A percentile compares a stretch with the other conserved stretches of the same genome.
Conservation (phyloP, 2,888 invertebrate species). For the Drosophila fungiperda region DNA sequence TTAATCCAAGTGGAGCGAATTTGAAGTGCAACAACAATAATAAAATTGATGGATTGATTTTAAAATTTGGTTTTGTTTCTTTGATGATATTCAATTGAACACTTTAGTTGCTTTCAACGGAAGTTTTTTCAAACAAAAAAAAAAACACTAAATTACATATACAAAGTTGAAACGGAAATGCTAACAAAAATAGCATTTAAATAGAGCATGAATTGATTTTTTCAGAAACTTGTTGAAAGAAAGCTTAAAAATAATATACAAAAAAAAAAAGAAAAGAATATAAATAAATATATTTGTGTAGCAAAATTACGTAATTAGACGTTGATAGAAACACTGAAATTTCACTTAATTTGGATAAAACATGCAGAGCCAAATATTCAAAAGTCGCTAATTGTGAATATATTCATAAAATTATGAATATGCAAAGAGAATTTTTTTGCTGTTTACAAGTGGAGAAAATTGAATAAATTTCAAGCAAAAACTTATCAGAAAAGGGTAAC, state of each 20-base stretch:
- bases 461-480: not conserved
- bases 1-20: not conserved
- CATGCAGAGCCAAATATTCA: conserved; percentile 23
- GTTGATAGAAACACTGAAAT: conserved; percentile 16
- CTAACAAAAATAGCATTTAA: conserved; percentile 47
- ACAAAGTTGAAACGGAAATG: conserved; percentile 32
- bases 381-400: conserved; percentile 19
- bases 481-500: not conserved
- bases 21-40: not conserved
- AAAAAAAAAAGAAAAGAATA: conserved; percentile 10
- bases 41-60: not conserved
- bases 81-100: conserved; percentile 6
- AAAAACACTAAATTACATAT: conserved; percentile 1
- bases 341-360: conserved; percentile 38
- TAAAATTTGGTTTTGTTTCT: not conserved
- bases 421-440: conserved; percentile 1
- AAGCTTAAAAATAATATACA: not conserved
- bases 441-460: conserved; percentile 17
- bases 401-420: conserved; percentile 7
- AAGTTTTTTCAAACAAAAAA: conserved; percentile 14
- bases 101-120: conserved; percentile 5
- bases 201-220: conserved; percentile 45
- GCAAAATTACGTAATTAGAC: conserved; percentile 25
- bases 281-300: conserved; percentile 6
- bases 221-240: conserved; percentile 1